These are phyloP conservation scores for Gulo gulo DNA, from an alignment of 2,113 vertebrate species.

Conservation along the genomic window DNA sequence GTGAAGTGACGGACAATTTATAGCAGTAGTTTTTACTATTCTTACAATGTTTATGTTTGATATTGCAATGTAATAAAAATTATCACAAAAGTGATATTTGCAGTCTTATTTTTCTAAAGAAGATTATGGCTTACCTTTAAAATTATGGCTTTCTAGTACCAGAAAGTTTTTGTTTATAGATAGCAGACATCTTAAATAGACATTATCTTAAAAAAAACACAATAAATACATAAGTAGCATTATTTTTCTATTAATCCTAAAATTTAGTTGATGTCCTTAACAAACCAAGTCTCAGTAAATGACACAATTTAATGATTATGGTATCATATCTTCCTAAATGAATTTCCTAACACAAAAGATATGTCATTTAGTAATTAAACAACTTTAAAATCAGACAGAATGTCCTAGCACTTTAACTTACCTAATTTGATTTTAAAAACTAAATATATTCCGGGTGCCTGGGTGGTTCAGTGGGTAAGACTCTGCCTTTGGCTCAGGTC, in stretches of 20 bases:
- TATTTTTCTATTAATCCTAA: neutral
- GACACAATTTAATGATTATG: conserved; percentile 20
- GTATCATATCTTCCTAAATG: conserved; percentile 19
- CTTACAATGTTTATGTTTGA: neutral
- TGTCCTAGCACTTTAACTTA: conserved; percentile 1
- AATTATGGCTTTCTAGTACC: neutral
- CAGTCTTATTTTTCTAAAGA: neutral
- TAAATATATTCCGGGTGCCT: no score
- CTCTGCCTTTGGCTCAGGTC: no score
- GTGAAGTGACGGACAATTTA: neutral
- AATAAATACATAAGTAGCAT: neutral
- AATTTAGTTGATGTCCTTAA: conserved; percentile 37
- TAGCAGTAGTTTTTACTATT: neutral
- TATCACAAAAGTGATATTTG: neutral
- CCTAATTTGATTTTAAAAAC: conserved; percentile 35
- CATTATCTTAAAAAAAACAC: neutral
- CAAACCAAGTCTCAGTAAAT: neutral
- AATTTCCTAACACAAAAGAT: conserved; percentile 48
- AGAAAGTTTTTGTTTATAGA: neutral
- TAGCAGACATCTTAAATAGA: neutral
- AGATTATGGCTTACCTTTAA: neutral
- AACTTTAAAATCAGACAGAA: conserved; percentile 58
- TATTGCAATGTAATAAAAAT: neutral
- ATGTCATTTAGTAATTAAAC: conserved; percentile 9
- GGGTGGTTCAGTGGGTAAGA: no score